A percentile compares a stretch with the other conserved stretches of the same genome.
These are phyloP conservation scores for Amphibalanus amphitrite DNA, from an alignment of 1,140 invertebrate genomes.

Conservation along the genomic window DNA sequence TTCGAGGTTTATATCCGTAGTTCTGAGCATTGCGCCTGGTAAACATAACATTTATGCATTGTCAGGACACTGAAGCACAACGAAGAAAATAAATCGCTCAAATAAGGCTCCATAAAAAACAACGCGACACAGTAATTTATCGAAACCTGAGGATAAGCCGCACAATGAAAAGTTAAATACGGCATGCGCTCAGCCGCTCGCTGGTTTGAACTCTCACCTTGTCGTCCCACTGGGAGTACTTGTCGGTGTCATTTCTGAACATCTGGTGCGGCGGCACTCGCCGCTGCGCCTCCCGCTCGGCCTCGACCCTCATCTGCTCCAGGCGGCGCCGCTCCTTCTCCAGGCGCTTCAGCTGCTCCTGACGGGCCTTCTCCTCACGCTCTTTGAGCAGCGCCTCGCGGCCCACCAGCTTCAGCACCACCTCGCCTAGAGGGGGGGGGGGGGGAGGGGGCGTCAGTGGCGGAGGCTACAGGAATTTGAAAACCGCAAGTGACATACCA, in stretches of 20 bases:
- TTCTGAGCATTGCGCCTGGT: too few relatives aligned
- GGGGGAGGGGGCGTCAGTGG: conserved; percentile 22
- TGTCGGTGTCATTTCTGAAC: conserved; percentile 66
- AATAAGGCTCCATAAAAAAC: too few relatives aligned
- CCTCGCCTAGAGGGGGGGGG: conserved; percentile 22
- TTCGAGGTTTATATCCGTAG: too few relatives aligned
- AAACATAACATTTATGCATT: too few relatives aligned
- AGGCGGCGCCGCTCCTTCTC: conserved; percentile 65
- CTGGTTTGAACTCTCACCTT: too few relatives aligned
- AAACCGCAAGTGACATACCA: too few relatives aligned
- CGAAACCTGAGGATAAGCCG: too few relatives aligned
- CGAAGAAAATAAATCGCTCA: too few relatives aligned
- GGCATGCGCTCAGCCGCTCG: too few relatives aligned
- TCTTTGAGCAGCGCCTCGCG: conserved; percentile 66
- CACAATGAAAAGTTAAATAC: too few relatives aligned
- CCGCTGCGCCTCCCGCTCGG: conserved; percentile 54
- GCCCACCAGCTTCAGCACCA: conserved; percentile 51
- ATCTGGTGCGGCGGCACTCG: conserved; percentile 48
- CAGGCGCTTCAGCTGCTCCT: conserved; percentile 51
- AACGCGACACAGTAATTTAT: too few relatives aligned
- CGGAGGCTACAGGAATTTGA: conserved; percentile 53
- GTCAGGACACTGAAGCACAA: too few relatives aligned
- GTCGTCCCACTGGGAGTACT: conserved; percentile 88
- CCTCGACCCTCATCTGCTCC: conserved; percentile 46
- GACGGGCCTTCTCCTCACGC: conserved; percentile 53